phyloP scores from a whole-genome alignment of 1,140 invertebrate species.

The Metaphire vulgaris region DNA sequence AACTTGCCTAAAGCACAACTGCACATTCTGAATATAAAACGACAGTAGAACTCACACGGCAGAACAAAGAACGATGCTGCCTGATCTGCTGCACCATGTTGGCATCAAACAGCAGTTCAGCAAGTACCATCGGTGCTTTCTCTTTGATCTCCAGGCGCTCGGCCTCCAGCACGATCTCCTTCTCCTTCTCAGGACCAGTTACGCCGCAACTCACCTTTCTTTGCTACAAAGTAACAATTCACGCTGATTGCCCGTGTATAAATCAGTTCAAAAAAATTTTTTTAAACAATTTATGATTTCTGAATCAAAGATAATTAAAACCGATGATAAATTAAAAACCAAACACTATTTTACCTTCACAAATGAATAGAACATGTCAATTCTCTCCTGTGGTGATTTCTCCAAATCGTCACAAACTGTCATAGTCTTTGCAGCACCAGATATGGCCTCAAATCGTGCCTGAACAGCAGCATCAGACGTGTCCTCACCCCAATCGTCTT shows the following conservation, averaged over 20 bases:
- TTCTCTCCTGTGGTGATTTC: slow-evolving; percentile 86
- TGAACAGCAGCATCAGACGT: slow-evolving; percentile 85
- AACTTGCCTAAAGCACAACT: no score
- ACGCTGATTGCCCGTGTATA: no score
- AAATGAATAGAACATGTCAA: slow-evolving; percentile 87
- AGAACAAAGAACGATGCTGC: slow-evolving; percentile 53
- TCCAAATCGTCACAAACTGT: slow-evolving; percentile 93
- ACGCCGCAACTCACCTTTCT: slow-evolving; percentile 45
- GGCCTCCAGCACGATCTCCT: slow-evolving; percentile 84
- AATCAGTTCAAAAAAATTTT: no score
- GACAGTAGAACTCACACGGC: slow-evolving; percentile 52
- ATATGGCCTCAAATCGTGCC: slow-evolving; percentile 71
- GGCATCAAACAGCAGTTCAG: slow-evolving; percentile 82
- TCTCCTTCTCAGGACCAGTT: slow-evolving; percentile 64
- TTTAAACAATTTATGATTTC: no score
- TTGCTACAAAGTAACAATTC: slow-evolving; percentile 40
- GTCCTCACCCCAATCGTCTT: slow-evolving; percentile 84
- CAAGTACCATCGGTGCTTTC: slow-evolving; percentile 85
- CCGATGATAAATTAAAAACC: no score
- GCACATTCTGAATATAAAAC: no score
- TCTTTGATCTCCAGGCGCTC: slow-evolving; percentile 90
- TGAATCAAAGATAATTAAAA: no score
- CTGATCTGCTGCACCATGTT: slow-evolving; percentile 70
- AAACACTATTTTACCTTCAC: no score
- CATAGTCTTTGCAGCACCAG: slow-evolving; percentile 81